Base-by-base conservation (phyloP, 2,797 vertebrate genomes). In the Sternarchorhynchus goeldii region DNA sequence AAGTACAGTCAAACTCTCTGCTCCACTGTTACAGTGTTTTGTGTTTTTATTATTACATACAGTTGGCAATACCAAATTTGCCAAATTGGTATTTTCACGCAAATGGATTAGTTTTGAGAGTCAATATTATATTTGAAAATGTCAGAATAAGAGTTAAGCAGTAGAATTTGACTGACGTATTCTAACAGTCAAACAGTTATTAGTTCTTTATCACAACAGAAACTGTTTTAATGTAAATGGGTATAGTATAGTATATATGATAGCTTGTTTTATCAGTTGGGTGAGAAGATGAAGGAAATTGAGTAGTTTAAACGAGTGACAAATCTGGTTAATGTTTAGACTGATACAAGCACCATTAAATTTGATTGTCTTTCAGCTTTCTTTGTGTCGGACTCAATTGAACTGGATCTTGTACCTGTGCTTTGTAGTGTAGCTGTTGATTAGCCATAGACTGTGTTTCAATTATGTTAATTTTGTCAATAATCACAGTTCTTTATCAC, bases 261-360 rank as follows among this genome's bases (percentile, higher is more conserved):
- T 50, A 65, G 53, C 62, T 75, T 66, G 20, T 45, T 45, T 45
- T 39, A 41, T 7, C 3, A 68, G 39, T n/a, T 68, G 64, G 50
- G 56, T 20, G 36, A 45, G 32, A 50, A 77, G 41, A 53, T 53
- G 18, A 10, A 77, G 75, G 75, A 77, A 70, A 70, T 76, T 10
- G 75, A 53, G 29, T 34, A 4, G 45, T 53, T 71, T 57, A 68
- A 69, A 70, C 20, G 17, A 34, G 56, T 60, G 32, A 62, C 56
- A 58, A 12, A 62, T 70, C 34, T 62, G 66, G 75, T 70, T 77
- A 69, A 77, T 69, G 45, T 70, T 70, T 77, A 77, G 50, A 25
- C 39, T 21, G 32, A 17, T 55, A 65, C 53, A 57, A 67, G 55
- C 32, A 16, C 63, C 63, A 76, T 76, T 68, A 68, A 76, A 70